Base-by-base conservation (phyloP, 2,113 vertebrate species). In the Falcunculus frontatus region DNA sequence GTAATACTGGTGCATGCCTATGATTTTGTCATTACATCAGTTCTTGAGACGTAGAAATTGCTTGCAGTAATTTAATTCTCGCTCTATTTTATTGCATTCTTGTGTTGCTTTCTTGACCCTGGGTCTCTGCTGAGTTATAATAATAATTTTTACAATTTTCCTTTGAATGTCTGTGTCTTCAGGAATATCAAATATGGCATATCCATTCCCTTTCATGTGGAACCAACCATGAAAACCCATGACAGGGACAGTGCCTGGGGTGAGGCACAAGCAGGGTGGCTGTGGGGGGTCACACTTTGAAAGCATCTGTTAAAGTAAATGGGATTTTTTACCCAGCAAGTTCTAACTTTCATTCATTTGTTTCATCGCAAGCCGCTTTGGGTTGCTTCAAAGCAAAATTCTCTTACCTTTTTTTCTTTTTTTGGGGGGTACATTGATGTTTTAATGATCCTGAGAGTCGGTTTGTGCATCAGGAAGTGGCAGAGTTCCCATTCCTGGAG, bases 11-110 rank as follows among this genome's bases (percentile, higher is more conserved):
- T 76, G 67, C 70, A 8, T 46, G 85, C 49, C 63, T 60, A 77
- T 94, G 88, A 90, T 85, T 93, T 87, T 94, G 90, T 88, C 92
- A 65, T 94, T 92, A 87, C 69, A 52, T 89, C 65, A 47, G 65
- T 19, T 56, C 90, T 84, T 27, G 91, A 95, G 87, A 92, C 63
- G 52, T 26, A 91, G 77, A 44, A 96, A 78, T 89, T 49, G 57
- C 64, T 94, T n/a, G 88, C 52, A 72, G 69, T 77, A 81, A 95
- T 87, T 91, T 77, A 86, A 93, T 96, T 84, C 80, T 68, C 3
- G 7, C 69, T 92, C 47, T n/a, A 2, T 89, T 87, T 89, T 95
- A 84, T 82, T 94, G 84, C 60, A 30, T 88, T 95, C 63, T 75
- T 35, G 42, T 47, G 39, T 67, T 75, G 52, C 84, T 84, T 84